Base-by-base conservation (phyloP, 2,797 vertebrate species). In the Sebastes iracundus region DNA sequence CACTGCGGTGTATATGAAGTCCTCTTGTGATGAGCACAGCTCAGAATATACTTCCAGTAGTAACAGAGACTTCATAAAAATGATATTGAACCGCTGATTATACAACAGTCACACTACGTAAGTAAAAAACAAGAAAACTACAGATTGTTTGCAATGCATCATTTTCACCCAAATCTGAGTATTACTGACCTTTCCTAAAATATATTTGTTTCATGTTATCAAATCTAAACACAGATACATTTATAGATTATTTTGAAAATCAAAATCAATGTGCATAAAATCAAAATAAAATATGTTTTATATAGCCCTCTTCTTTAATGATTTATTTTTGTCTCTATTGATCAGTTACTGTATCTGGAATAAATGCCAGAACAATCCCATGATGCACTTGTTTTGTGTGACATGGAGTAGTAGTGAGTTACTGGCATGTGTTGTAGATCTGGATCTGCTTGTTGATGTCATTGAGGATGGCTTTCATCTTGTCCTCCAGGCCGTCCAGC, bases 371-470 rank as follows among this genome's bases (percentile, higher is more conserved):
- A 74, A 12, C 3, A 33, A 63, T 8, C 55, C 2, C 4, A 16
- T 3, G n/a, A 59, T 27, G 35, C 69, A 64, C 18, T n/a, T 69
- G 42, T 73, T 61, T 59, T 38, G 62, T 28, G 4, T 6, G 11
- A 32, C 28, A n/a, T 20, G 22, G 23, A n/a, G 42, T 1, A 25
- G 52, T 0, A 6, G 58, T 35, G 25, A 22, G 64, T 96, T 96
- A 99, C 93, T 99, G 98, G 92, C 98, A 99, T 3, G 98, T 99
- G 90, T 99, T 99, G 95, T 99, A 99, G 93, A 99, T 99, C 90
- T 98, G 98, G 78, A 99, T 98, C 90, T 99, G 98, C 87, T 97
- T 96, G 94, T 99, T 99, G 93, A 99, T 99, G 86, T 96, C 97
- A 56, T 92, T 93, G 72, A 99, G 96, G 90, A 99, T 98, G 28